phyloP scores from a whole-genome alignment of 2,797 vertebrate genomes.

The Glyptemys insculpta region DNA sequence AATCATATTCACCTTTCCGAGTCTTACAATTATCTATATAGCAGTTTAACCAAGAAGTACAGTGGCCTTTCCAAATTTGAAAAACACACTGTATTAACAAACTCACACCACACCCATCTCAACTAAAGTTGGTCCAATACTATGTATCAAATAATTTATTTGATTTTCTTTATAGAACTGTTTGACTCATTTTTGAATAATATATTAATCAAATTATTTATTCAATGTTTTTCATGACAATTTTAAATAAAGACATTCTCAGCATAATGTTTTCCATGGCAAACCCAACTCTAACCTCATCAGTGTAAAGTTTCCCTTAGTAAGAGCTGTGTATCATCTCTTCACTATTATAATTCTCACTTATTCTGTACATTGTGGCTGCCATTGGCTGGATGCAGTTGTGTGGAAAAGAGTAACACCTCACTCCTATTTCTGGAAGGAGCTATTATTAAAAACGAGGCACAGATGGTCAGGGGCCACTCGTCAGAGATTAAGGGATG shows the following conservation, averaged over 20 bases:
- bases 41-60: not conserved
- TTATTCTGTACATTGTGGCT: fast-evolving
- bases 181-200: not conserved
- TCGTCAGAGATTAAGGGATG: not conserved
- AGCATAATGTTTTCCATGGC: not conserved
- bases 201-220: not conserved
- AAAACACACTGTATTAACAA: not conserved
- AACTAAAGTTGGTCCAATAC: not conserved
- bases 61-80: not conserved
- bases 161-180: not conserved
- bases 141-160: not conserved
- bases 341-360: not conserved
- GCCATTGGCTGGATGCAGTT: fast-evolving
- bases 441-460: not conserved
- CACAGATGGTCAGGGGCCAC: not conserved
- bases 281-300: not conserved
- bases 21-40: not conserved
- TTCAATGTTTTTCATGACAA: not conserved
- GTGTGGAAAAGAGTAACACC: not conserved
- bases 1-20: not conserved
- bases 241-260: not conserved
- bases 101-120: not conserved
- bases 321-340: not conserved
- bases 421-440: not conserved
- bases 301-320: not conserved